Conservation (phyloP, 2,888 invertebrate species). For the Flexamia atlantica region DNA sequence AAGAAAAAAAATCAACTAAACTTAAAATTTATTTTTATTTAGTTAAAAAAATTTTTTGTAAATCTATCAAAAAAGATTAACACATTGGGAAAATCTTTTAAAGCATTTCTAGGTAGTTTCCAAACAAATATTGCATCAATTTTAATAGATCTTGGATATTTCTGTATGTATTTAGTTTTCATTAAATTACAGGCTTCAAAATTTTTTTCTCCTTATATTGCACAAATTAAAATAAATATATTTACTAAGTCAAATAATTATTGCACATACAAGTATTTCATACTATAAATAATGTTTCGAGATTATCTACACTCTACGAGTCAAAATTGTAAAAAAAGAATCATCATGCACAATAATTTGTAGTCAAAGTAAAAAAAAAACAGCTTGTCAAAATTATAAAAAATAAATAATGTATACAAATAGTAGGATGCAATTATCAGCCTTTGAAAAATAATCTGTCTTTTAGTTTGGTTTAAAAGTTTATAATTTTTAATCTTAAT, state of each 20-base stretch:
- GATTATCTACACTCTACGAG: neutral
- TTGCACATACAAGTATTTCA: slow-evolving; percentile 15
- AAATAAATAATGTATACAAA: neutral
- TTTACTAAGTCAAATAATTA: neutral
- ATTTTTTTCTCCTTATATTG: neutral
- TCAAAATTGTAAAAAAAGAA: neutral
- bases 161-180: neutral
- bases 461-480: neutral
- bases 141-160: neutral
- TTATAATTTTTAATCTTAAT: neutral
- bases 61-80: no score
- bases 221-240: slow-evolving; percentile 30
- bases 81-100: no score
- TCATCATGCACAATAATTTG: slow-evolving; percentile 13
- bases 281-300: neutral
- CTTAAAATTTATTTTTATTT: neutral
- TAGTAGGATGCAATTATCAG: neutral
- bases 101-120: neutral
- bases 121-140: neutral
- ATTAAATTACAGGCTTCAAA: neutral
- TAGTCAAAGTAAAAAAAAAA: slow-evolving; percentile 7
- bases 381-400: slow-evolving; percentile 1
- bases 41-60: neutral
- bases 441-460: slow-evolving; percentile 15
- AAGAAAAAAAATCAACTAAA: neutral